These are phyloP conservation scores for Chloroclystis v-ata DNA, from an alignment of 2,888 invertebrate species.

Conservation along the genomic window DNA sequence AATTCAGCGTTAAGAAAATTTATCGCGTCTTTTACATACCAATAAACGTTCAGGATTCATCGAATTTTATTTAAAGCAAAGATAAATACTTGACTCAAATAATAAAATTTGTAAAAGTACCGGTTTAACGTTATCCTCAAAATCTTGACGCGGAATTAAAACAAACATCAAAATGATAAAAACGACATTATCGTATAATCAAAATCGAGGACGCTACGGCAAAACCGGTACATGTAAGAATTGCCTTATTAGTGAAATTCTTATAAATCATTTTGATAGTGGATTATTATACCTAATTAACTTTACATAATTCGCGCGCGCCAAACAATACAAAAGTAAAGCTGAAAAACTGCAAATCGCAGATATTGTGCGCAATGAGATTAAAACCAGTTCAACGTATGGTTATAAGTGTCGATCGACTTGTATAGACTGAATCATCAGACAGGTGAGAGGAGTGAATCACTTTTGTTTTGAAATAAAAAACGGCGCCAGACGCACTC, in stretches of 20 bases:
- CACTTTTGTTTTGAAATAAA: background rate
- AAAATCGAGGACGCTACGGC: slow-evolving; percentile 28
- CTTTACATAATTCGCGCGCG: no score
- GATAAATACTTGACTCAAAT: no score
- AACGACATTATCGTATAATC: slow-evolving; percentile 22
- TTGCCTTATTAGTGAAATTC: slow-evolving; percentile 13
- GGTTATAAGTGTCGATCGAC: background rate
- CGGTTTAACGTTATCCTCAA: slow-evolving; percentile 8
- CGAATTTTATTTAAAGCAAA: no score
- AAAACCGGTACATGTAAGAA: slow-evolving; percentile 29
- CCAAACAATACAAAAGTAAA: background rate
- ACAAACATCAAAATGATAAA: slow-evolving; percentile 1
- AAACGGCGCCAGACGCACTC: background rate
- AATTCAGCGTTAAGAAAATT: background rate
- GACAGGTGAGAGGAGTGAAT: background rate
- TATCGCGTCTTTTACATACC: background rate
- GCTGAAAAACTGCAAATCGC: background rate
- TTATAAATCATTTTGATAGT: no score
- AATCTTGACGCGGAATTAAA: slow-evolving; percentile 4
- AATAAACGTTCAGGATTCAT: background rate
- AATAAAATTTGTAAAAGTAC: no score
- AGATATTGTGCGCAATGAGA: no score
- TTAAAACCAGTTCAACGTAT: background rate
- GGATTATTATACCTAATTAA: no score
- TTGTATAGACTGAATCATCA: background rate